phyloP scores from a whole-genome alignment of 1,140 invertebrate species.

The Proales similis region DNA sequence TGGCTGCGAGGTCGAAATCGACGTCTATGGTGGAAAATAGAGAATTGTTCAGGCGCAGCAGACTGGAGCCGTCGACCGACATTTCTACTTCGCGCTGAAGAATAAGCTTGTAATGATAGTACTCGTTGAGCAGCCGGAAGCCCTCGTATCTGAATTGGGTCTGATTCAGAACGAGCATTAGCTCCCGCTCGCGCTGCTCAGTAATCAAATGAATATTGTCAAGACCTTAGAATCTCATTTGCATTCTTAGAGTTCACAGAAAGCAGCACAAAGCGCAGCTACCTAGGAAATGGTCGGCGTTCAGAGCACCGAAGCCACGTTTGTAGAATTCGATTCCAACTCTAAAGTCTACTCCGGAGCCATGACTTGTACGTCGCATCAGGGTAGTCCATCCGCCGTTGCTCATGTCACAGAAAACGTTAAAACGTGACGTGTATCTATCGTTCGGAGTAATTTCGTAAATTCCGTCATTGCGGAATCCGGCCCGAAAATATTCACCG shows the following conservation, averaged over 20 bases:
- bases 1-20: slow-evolving; percentile 29
- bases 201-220: slow-evolving; percentile 28
- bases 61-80: background rate
- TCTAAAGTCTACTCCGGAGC: slow-evolving; percentile 8
- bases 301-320: slow-evolving; percentile 27
- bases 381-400: slow-evolving; percentile 14
- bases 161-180: slow-evolving; percentile 22
- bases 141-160: slow-evolving; percentile 1
- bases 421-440: background rate
- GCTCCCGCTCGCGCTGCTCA: slow-evolving; percentile 1
- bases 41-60: slow-evolving; percentile 23
- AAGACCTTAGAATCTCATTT: too few relatives aligned
- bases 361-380: slow-evolving; percentile 4
- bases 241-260: too few relatives aligned
- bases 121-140: slow-evolving; percentile 19
- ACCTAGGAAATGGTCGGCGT: slow-evolving; percentile 25
- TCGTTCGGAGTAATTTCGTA: slow-evolving; percentile 20
- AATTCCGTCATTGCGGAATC: slow-evolving; percentile 13
- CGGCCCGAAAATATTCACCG: slow-evolving; percentile 20
- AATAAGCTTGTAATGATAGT: slow-evolving; percentile 25
- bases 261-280: too few relatives aligned
- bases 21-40: slow-evolving; percentile 30
- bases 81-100: slow-evolving; percentile 29
- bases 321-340: slow-evolving; percentile 1
- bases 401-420: slow-evolving; percentile 34